Conservation (phyloP, 2,797 vertebrate genomes). For the Paramormyrops hopkinsi region DNA sequence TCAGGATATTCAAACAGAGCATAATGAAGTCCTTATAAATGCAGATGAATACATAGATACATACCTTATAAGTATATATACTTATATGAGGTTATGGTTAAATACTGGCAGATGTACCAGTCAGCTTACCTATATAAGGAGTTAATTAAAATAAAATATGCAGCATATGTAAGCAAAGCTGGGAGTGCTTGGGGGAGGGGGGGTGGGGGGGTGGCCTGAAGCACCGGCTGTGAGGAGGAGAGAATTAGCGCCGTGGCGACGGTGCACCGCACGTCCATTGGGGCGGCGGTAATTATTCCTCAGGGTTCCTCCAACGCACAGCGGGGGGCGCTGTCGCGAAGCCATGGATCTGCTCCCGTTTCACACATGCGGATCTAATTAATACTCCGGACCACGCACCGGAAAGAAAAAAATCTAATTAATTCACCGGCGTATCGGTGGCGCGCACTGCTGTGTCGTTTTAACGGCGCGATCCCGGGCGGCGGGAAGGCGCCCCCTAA, state of each 20-base stretch:
- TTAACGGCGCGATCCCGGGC: not conserved
- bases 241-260: not conserved
- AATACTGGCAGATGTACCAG: not conserved
- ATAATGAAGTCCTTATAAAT: not conserved
- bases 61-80: not conserved
- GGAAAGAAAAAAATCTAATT: not conserved
- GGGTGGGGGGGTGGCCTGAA: not conserved
- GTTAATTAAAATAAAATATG: not conserved
- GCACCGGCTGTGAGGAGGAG: not conserved
- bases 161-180: not conserved
- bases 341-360: not conserved
- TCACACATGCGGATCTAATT: conserved; percentile 7
- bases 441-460: not conserved
- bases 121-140: not conserved
- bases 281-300: conserved; percentile 7
- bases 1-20: not conserved
- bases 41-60: not conserved
- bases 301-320: not conserved
- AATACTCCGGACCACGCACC: not conserved
- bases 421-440: not conserved
- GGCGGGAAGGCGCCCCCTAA: not conserved
- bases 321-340: not conserved
- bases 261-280: not conserved
- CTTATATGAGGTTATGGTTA: not conserved
- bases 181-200: not conserved